Evolutionary conservation across 2,113 vertebrate genomes (phyloP).

Genomic region (Ceyx cyanopectus): DNA sequence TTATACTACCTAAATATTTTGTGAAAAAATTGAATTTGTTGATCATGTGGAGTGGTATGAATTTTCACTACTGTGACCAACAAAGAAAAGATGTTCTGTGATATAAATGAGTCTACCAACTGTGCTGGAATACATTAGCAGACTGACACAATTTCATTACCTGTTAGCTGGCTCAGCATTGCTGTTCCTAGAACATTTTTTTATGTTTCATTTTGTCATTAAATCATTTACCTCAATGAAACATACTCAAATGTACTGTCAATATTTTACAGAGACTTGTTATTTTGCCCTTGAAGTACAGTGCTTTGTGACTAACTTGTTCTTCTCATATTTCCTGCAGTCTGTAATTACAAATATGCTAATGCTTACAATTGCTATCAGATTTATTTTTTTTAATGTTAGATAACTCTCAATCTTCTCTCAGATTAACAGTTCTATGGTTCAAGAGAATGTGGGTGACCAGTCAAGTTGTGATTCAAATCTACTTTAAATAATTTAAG

Average conservation of each 20-base stretch:
- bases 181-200: neutral
- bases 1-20: neutral
- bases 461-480: neutral
- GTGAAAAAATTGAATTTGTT: neutral
- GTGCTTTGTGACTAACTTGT: neutral
- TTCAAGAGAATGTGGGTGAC: neutral
- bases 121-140: neutral
- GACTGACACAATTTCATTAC: neutral
- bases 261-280: neutral
- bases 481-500: neutral
- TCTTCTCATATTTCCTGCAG: neutral
- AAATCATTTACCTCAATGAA: neutral
- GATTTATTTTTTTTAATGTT: neutral
- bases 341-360: neutral
- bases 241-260: neutral
- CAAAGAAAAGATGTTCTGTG: neutral
- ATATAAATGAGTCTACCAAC: neutral
- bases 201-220: neutral
- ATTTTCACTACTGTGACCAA: neutral
- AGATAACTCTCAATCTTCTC: neutral
- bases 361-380: neutral
- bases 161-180: neutral
- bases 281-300: neutral
- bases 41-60: neutral
- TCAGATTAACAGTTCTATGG: neutral